A percentile compares a stretch with the other conserved stretches of the same genome.
phyloP scores from a whole-genome alignment of 2,888 invertebrate genomes.

The Dyspetes luteomarginatus region DNA sequence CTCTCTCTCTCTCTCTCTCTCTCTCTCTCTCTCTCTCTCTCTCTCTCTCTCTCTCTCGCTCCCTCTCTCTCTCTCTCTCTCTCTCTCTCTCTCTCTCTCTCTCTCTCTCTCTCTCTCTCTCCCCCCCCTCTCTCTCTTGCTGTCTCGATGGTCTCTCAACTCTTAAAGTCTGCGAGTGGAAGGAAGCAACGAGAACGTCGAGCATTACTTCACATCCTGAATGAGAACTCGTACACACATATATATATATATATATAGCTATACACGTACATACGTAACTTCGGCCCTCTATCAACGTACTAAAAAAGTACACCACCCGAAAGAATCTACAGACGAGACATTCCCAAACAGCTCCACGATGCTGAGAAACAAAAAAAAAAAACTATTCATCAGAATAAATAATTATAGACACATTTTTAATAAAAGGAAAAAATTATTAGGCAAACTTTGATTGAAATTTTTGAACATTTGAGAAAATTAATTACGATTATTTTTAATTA shows the following conservation, averaged over 20 bases:
- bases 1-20: conserved; percentile 11
- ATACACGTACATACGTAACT: too few relatives aligned
- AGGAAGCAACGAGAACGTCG: conserved; percentile 56
- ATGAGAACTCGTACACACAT: conserved; percentile 51
- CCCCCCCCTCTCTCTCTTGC: conserved; percentile 14
- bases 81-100: conserved; percentile 36
- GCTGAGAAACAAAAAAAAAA: neutral
- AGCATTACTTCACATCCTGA: conserved; percentile 73
- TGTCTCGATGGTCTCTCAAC: conserved; percentile 10
- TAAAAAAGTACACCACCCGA: too few relatives aligned
- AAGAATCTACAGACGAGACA: conserved; percentile 19
- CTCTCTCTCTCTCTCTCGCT: conserved; percentile 63
- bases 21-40: conserved; percentile 57
- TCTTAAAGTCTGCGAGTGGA: conserved; percentile 10
- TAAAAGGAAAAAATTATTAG: too few relatives aligned
- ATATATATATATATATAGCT: conserved; percentile 45
- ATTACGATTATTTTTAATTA: too few relatives aligned
- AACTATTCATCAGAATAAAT: neutral
- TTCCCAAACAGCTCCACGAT: neutral
- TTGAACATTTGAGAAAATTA: too few relatives aligned
- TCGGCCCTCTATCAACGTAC: too few relatives aligned
- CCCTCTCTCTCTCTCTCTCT: conserved; percentile 68
- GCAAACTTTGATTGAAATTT: too few relatives aligned
- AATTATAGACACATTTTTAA: too few relatives aligned
- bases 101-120: too few relatives aligned